Conservation (phyloP, 2,113 vertebrate genomes). For the Bucco capensis region DNA sequence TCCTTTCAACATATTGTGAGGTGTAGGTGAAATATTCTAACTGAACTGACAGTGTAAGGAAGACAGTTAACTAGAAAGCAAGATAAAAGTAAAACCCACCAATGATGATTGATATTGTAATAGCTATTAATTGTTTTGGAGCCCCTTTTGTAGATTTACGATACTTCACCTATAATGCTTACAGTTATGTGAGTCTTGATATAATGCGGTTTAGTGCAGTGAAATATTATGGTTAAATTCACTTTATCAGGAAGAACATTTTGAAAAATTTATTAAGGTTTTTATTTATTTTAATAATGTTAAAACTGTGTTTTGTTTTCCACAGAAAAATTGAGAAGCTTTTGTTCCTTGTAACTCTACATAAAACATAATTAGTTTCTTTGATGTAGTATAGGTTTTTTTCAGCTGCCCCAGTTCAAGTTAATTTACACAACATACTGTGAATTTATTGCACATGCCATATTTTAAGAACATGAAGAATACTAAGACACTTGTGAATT, state of each 20-base stretch:
- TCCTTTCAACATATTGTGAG: conserved; percentile 86
- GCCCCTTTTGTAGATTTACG: conserved; percentile 68
- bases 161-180: conserved; percentile 55
- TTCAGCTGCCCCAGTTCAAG: background rate
- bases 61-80: conserved; percentile 78
- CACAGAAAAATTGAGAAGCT: background rate
- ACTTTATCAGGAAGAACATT: conserved; percentile 11
- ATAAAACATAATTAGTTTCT: conserved; percentile 18
- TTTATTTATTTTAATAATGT: background rate
- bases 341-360: background rate
- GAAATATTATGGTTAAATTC: background rate
- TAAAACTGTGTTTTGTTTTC: background rate
- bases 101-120: conserved; percentile 71
- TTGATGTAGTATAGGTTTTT: background rate
- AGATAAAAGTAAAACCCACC: conserved; percentile 77
- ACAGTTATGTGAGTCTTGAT: conserved; percentile 3
- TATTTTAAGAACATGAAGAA: background rate
- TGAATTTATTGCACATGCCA: background rate
- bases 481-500: background rate
- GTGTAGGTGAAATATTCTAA: conserved; percentile 88
- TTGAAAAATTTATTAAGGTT: background rate
- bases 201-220: conserved; percentile 44
- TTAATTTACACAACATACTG: background rate
- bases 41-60: conserved; percentile 84
- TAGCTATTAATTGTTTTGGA: conserved; percentile 62